Base-by-base conservation (phyloP, 2,888 invertebrate species). In the Microplitis deprimator region DNA sequence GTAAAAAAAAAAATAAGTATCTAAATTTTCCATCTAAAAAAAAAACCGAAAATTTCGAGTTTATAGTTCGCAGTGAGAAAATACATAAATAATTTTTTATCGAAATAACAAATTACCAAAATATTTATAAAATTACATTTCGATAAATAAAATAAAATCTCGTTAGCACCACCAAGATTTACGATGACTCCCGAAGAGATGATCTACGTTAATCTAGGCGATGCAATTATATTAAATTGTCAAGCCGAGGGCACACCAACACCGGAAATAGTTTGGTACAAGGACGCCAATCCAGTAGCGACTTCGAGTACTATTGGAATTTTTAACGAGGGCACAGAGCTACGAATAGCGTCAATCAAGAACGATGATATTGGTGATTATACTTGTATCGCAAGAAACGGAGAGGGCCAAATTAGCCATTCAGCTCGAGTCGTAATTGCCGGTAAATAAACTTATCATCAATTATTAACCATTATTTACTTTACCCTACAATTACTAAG, bases 341-440 rank as follows among this genome's bases (percentile, higher is more conserved):
- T 98, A 84, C 94, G 97, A 88, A 97, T 98, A 90, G 95, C 95
- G 87, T 96, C 96, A 91, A 96, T 98, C 88, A 93, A 97, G 83
- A 95, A 96, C 91, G 96, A 96, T 89, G 98, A 98, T 91, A 97
- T 98, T 87, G 98, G 98, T 77, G 97, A 97, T 91, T 98, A 98
- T 92, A 97, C 96, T 83, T 98, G 98, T 92, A 96, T 97, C 90
- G 98, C 98, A 86, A 93, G 96, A 86, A 97, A 98, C 91, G 96
- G 96, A 86, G 97, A 98, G 91, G 98, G 98, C 16, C 96, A 97
- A 91, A 97, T 98, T 86, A 97, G 97, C 87, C 97, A 98, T 91
- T 97, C 97, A 81, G 97, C 98, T 84, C 93, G 97, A 90, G 97
- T 98, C 90, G 96, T 98, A 91, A 96, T 98, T 90, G 98, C 98